Evolutionary conservation across 2,113 vertebrate species (phyloP), one percentile per base, ranked within the genome.

Genomic region (Capricornis sumatraensis): DNA sequence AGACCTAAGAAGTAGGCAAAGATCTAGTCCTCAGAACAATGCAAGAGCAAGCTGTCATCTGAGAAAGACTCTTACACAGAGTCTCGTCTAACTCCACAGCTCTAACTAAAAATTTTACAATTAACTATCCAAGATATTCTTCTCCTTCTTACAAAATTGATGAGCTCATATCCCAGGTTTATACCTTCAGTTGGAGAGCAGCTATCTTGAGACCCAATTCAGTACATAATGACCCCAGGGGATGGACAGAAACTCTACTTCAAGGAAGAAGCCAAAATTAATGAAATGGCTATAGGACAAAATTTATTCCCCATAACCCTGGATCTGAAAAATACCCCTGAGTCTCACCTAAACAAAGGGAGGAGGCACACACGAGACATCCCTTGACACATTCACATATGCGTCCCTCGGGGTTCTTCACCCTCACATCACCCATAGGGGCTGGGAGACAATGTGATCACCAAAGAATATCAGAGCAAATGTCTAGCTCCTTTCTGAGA

Each of bases 261-360:
- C 30, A 88, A 71, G 4, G 33, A 76, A 16, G n/a, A 88, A 91
- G 55, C 25, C n/a, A 60, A 36, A 93, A 74, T 91, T 86, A 97
- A 96, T 91, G 83, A 97, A 60, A 50, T 96, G 89, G 50, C 87
- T 97, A 78, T 33, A 87, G 25, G 52, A 81, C 57, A 83, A 95
- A 87, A 21, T 95, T 96, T 50, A 95, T 86, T 97, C 62, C 89
- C 82, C 50, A 87, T 58, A 84, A 57, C 55, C 45, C 67, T 91
- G 55, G 57, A 53, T 85, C 58, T 62, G 27, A 57, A 88, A 93
- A 88, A 55, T 53, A 88, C 25, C 19, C 94, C 16, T 79, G 86
- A 50, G 47, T 93, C 57, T 36, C 50, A 84, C 8, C 28, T 90
- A 95, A 89, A 57, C n/a, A 9, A 55, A 67, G 21, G 23, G 82